These are phyloP conservation scores for Seriola quinqueradiata DNA, from an alignment of 2,113 vertebrate genomes.

Conservation along the genomic window DNA sequence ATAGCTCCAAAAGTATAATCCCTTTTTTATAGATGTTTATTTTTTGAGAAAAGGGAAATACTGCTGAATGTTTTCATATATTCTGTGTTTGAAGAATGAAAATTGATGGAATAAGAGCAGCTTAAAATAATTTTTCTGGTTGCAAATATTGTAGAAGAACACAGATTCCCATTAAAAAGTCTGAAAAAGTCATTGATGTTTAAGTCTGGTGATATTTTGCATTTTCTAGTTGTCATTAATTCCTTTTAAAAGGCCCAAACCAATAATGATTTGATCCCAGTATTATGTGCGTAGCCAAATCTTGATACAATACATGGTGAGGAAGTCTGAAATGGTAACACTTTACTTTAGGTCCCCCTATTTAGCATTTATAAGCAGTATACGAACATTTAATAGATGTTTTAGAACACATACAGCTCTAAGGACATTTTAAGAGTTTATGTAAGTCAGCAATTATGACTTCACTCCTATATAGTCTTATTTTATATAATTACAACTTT, in stretches of 20 bases:
- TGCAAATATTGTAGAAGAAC: background rate
- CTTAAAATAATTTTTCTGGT: background rate
- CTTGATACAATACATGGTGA: background rate
- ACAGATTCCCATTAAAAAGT: background rate
- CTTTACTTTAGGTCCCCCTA: too few relatives aligned
- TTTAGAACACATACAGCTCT: too few relatives aligned
- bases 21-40: constrained; percentile 2
- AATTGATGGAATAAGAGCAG: background rate
- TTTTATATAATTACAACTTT: too few relatives aligned
- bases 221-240: background rate
- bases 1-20: constrained; percentile 9
- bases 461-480: too few relatives aligned
- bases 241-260: background rate
- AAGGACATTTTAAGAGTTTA: too few relatives aligned
- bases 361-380: too few relatives aligned
- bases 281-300: background rate
- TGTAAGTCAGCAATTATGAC: too few relatives aligned
- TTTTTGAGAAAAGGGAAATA: background rate
- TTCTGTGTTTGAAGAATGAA: constrained; percentile 23
- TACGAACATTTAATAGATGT: too few relatives aligned
- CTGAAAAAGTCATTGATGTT: background rate
- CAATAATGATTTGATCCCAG: background rate
- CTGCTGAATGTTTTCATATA: background rate
- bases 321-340: too few relatives aligned
- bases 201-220: background rate